A percentile compares a stretch with the other conserved stretches of the same genome.
These are phyloP conservation scores for Neotoma lepida DNA, from an alignment of 2,113 vertebrate species.

Conservation along the genomic window DNA sequence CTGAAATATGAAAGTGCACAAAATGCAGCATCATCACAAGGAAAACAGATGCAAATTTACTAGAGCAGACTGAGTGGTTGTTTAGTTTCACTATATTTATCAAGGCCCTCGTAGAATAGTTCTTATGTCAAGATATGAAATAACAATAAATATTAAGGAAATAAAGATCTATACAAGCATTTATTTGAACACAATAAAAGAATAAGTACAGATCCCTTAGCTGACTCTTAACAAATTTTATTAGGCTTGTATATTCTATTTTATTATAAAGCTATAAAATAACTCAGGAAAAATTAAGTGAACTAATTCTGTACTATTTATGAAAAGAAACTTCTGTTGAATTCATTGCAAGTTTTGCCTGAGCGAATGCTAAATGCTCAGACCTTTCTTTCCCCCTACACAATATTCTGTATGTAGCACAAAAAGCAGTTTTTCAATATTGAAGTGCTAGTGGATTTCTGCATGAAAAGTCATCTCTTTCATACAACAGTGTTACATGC, in stretches of 20 bases:
- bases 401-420: not conserved
- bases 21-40: slow-evolving; percentile 58
- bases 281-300: slow-evolving; percentile 68
- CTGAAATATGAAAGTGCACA: slow-evolving; percentile 57
- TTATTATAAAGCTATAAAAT: slow-evolving; percentile 61
- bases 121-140: slow-evolving; percentile 58
- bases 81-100: slow-evolving; percentile 57
- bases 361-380: slow-evolving; percentile 38
- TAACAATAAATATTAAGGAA: slow-evolving; percentile 69
- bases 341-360: slow-evolving; percentile 33
- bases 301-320: slow-evolving; percentile 64
- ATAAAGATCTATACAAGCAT: slow-evolving; percentile 59
- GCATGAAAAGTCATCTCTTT: slow-evolving; percentile 41
- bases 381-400: fast-evolving
- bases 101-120: slow-evolving; percentile 60
- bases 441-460: slow-evolving; percentile 59
- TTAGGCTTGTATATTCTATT: slow-evolving; percentile 45
- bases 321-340: slow-evolving; percentile 40
- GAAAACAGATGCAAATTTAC: slow-evolving; percentile 67
- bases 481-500: slow-evolving; percentile 9
- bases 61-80: not conserved
- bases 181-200: slow-evolving; percentile 70
- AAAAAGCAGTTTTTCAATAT: slow-evolving; percentile 25
- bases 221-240: slow-evolving; percentile 64
- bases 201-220: slow-evolving; percentile 56